These are phyloP conservation scores for Choloepus didactylus DNA, from an alignment of 2,797 vertebrate genomes.

Conservation along the genomic window DNA sequence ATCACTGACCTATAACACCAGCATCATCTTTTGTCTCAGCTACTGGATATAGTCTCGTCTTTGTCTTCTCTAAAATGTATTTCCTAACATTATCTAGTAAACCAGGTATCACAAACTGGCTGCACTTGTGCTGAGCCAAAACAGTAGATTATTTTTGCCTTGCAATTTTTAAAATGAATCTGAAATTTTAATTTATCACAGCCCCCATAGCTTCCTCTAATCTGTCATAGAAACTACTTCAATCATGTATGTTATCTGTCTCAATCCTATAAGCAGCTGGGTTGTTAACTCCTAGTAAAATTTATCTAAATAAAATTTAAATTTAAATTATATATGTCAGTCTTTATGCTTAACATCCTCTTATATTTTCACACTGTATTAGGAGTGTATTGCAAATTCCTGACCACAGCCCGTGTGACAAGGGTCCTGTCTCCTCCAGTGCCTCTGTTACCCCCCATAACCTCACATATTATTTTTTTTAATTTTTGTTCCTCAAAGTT, in stretches of 20 bases:
- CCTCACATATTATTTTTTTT: background rate
- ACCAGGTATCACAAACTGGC: background rate
- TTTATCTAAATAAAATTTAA: background rate
- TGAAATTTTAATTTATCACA: background rate
- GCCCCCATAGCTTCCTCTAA: background rate
- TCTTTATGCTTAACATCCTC: background rate
- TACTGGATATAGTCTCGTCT: background rate
- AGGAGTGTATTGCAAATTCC: background rate
- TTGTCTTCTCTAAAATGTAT: background rate
- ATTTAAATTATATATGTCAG: background rate
- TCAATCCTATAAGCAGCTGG: too few relatives aligned
- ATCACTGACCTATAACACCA: background rate
- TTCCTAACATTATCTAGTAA: background rate
- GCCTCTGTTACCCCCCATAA: too few relatives aligned
- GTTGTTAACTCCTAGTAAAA: background rate
- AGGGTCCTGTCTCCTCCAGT: too few relatives aligned
- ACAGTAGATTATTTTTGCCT: background rate
- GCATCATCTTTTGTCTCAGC: background rate
- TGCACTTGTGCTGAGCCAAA: background rate
- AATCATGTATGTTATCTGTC: background rate
- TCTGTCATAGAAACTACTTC: background rate
- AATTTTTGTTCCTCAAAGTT: too few relatives aligned
- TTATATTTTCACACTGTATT: background rate
- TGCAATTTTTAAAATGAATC: background rate
- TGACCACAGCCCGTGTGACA: background rate